phyloP scores from a whole-genome alignment of 2,113 vertebrate species.

The Otocyon megalotis region DNA sequence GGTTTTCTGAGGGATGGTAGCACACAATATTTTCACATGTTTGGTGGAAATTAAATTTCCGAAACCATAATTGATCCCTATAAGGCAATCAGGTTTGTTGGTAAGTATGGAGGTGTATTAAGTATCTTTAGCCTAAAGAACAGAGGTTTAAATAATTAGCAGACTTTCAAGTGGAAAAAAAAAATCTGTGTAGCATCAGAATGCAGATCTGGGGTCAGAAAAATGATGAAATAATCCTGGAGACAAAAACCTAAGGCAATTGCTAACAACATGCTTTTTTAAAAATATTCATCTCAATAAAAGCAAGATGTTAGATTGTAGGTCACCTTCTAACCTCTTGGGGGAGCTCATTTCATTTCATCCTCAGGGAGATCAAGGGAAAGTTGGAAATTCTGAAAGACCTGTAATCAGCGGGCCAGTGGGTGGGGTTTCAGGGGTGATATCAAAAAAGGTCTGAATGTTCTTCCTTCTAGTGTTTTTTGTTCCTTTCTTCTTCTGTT shows the following conservation, averaged over 20 bases:
- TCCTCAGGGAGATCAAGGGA: not conserved
- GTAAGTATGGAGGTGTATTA: not conserved
- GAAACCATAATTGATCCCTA: not conserved
- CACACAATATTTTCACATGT: not conserved
- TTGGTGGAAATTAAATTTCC: not conserved
- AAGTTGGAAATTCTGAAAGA: not conserved
- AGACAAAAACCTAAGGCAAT: not conserved
- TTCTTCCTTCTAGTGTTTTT: not conserved
- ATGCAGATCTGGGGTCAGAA: not conserved
- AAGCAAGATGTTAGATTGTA: not conserved
- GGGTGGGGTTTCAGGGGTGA: no score
- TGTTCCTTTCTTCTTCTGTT: not conserved
- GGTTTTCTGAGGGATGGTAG: not conserved
- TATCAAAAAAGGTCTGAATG: not conserved
- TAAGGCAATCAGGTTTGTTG: not conserved
- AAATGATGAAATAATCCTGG: not conserved
- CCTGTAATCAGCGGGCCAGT: rapidly evolving
- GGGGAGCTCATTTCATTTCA: conserved; percentile 51
- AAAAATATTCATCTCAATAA: not conserved
- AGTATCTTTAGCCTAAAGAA: not conserved
- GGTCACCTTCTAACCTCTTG: conserved; percentile 3
- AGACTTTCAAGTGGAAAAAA: not conserved
- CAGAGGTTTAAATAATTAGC: not conserved
- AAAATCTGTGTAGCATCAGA: not conserved
- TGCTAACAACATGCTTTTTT: not conserved